Conservation (phyloP, 2,888 invertebrate genomes). For the Calliphora vomitoria region DNA sequence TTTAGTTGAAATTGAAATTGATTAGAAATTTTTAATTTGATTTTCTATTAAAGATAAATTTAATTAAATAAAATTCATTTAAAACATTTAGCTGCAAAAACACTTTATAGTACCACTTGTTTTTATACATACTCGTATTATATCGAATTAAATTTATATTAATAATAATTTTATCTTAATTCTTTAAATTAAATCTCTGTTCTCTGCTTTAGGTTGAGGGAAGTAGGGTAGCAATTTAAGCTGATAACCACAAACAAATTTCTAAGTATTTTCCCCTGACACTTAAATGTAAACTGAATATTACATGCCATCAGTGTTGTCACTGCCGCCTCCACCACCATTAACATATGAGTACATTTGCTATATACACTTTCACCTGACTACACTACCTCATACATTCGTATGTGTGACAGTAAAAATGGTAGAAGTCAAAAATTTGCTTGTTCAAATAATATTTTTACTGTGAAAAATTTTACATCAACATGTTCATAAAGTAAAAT, state of each 20-base stretch:
- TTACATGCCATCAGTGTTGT: not conserved
- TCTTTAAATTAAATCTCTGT: not conserved
- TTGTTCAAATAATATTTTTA: no score
- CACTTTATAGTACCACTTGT: no score
- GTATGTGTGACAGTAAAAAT: not conserved
- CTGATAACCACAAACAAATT: conserved; percentile 31
- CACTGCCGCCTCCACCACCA: conserved; percentile 56
- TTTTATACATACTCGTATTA: no score
- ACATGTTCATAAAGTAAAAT: no score
- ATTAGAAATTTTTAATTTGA: conserved; percentile 55
- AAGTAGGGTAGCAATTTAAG: not conserved
- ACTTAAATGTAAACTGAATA: conserved; percentile 75
- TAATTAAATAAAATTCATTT: conserved; percentile 27
- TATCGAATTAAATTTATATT: not conserved
- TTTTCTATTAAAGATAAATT: conserved; percentile 46
- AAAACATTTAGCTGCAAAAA: no score
- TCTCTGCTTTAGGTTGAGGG: not conserved
- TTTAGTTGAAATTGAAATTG: conserved; percentile 15
- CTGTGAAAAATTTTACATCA: no score
- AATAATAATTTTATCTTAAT: conserved; percentile 15
- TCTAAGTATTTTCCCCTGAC: conserved; percentile 31
- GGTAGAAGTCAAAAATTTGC: no score
- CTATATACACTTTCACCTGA: not conserved
- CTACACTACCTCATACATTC: not conserved
- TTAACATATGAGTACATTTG: not conserved